A percentile compares a stretch with the other conserved stretches of the same genome.
Evolutionary conservation across 1,140 invertebrate genomes (phyloP).

Genomic region (Sarcophaga peregrina): DNA sequence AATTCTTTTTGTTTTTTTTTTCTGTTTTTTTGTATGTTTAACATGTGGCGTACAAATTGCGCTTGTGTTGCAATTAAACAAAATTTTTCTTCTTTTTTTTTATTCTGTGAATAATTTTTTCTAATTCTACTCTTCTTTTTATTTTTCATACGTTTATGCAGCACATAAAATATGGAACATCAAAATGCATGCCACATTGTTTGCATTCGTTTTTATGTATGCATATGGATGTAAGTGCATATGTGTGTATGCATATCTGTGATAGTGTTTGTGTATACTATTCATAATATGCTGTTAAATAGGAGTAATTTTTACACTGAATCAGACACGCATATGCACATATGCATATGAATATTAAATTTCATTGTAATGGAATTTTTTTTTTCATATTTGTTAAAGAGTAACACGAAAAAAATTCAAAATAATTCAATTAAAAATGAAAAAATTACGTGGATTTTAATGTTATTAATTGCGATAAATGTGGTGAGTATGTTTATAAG

Average conservation of each 20-base stretch:
- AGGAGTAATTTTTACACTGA: conserved; percentile 10
- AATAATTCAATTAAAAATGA: background rate
- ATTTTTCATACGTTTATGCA: background rate
- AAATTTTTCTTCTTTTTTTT: too few species aligned
- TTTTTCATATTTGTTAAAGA: background rate
- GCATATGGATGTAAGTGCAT: background rate
- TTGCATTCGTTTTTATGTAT: background rate
- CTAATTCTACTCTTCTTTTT: too few species aligned
- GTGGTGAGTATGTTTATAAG: too few species aligned
- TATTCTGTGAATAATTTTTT: too few species aligned
- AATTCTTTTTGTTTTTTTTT: too few species aligned
- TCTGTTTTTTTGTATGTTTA: too few species aligned
- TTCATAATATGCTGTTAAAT: background rate
- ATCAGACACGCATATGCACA: background rate
- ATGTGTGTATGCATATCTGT: background rate
- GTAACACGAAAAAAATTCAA: background rate
- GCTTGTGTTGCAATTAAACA: too few species aligned
- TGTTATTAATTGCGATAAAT: too few species aligned
- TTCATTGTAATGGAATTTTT: background rate
- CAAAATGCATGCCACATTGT: background rate
- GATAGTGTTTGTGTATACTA: background rate
- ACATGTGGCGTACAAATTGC: too few species aligned
- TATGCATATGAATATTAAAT: background rate
- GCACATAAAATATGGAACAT: conserved; percentile 15
- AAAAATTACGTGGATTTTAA: too few species aligned